Percentiles rank a stretch among this genome's conserved stretches.
Conservation (phyloP, 2,113 vertebrate species). For the Edolisoma coerulescens region DNA sequence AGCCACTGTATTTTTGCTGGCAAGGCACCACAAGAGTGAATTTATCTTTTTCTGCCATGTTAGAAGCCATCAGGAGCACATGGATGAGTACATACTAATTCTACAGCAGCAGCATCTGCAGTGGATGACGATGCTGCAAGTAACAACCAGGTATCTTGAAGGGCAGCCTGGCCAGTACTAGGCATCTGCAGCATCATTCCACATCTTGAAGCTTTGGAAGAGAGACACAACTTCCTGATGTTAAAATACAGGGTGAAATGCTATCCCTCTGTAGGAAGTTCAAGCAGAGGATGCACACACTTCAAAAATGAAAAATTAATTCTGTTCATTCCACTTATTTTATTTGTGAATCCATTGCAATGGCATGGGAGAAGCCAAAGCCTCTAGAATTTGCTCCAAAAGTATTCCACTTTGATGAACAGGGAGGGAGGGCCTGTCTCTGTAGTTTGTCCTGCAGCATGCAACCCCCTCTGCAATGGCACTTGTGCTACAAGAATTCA, state of each 20-base stretch:
- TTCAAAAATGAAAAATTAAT: neutral
- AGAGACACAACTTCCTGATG: neutral
- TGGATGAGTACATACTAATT: neutral
- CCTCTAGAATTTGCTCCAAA: neutral
- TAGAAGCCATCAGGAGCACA: neutral
- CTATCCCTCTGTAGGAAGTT: neutral
- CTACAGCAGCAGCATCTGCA: neutral
- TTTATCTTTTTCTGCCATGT: neutral
- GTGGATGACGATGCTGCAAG: accelerated
- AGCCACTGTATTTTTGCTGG: neutral
- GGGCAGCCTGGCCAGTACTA: neutral
- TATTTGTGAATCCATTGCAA: neutral
- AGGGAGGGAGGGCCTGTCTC: neutral
- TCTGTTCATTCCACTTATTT: neutral
- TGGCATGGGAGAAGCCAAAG: neutral
- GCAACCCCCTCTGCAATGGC: neutral
- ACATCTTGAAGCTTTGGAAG: neutral
- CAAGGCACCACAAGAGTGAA: neutral
- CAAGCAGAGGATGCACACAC: accelerated
- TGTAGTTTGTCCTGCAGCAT: neutral
- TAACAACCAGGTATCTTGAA: accelerated
- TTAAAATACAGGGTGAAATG: neutral
- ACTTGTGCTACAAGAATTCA: neutral
- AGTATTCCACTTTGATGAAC: neutral
- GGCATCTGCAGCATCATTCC: neutral